Percentiles rank a stretch among this genome's conserved stretches.
These are phyloP conservation scores for Ectemnius continuus DNA, from an alignment of 2,888 invertebrate genomes.

Conservation along the genomic window DNA sequence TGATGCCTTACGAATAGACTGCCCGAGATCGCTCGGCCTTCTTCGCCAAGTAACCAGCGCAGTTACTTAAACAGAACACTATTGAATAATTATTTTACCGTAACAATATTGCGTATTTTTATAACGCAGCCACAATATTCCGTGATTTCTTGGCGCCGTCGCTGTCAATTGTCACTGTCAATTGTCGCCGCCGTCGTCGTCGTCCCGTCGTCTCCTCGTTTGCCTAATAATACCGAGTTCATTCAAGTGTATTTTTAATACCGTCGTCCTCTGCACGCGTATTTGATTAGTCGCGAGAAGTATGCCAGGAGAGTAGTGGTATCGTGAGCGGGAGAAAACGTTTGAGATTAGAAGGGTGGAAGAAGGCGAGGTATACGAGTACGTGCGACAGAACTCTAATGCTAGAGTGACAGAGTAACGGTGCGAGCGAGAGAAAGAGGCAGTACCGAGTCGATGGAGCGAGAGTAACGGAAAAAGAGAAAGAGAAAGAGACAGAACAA, in stretches of 20 bases:
- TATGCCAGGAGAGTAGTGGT: slow-evolving; percentile 10
- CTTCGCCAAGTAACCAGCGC: slow-evolving; percentile 42
- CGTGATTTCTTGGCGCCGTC: slow-evolving; percentile 39
- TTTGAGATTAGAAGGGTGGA: neutral
- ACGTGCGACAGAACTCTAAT: slow-evolving; percentile 3
- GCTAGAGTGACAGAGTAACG: slow-evolving; percentile 3
- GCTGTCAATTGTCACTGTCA: too few relatives aligned
- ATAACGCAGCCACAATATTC: slow-evolving; percentile 58
- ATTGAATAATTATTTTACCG: slow-evolving; percentile 59
- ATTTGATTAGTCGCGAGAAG: slow-evolving; percentile 27
- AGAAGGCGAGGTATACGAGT: slow-evolving; percentile 6
- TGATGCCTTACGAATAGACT: slow-evolving; percentile 79
- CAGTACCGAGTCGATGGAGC: neutral
- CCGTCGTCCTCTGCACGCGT: slow-evolving; percentile 40
- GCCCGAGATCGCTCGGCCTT: slow-evolving; percentile 48
- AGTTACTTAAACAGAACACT: slow-evolving; percentile 55
- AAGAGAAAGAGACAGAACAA: neutral
- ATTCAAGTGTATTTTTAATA: slow-evolving; percentile 43
- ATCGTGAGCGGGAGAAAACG: neutral
- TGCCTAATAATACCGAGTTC: slow-evolving; percentile 36
- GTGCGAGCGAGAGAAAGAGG: slow-evolving; percentile 4
- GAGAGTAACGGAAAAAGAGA: slow-evolving; percentile 1
- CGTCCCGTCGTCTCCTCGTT: neutral
- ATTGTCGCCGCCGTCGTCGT: too few relatives aligned
- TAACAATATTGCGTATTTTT: slow-evolving; percentile 65